These are phyloP conservation scores for Apostichopus californicus DNA, from an alignment of 35 echinoderm and acorn worm genomes.

Conservation along the genomic window DNA sequence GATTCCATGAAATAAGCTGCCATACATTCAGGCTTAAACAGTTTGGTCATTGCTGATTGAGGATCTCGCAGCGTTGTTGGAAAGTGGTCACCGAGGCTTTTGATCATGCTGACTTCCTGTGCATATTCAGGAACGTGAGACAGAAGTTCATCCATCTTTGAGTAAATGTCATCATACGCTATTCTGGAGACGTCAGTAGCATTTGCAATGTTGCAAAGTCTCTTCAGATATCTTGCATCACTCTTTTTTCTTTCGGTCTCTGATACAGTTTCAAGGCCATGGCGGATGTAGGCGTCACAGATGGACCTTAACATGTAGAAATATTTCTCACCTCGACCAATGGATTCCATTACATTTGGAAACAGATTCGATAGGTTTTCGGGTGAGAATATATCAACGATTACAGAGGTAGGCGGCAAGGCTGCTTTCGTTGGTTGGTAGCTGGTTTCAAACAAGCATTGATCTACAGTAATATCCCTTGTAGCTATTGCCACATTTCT, in stretches of 20 bases:
- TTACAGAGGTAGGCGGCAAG: slow-evolving; percentile 54
- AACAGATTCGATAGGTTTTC: slow-evolving; percentile 53
- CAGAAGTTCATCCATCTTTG: slow-evolving; percentile 63
- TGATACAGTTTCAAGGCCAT: slow-evolving; percentile 77
- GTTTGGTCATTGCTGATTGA: slow-evolving; percentile 65
- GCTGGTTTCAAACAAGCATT: slow-evolving; percentile 71
- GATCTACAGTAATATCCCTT: slow-evolving; percentile 48
- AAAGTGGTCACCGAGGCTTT: slow-evolving; percentile 82
- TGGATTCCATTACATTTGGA: slow-evolving; percentile 64
- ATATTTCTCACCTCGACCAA: slow-evolving; percentile 65
- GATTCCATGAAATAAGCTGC: slow-evolving; percentile 89
- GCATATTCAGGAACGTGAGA: slow-evolving; percentile 69
- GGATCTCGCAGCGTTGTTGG: slow-evolving; percentile 84
- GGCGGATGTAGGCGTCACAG: slow-evolving; percentile 79
- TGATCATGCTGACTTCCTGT: slow-evolving; percentile 74
- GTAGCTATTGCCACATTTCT: slow-evolving; percentile 34
- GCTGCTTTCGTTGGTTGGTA: slow-evolving; percentile 63
- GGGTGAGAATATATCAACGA: slow-evolving; percentile 73
- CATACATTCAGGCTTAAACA: slow-evolving; percentile 84
- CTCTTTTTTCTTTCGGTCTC: slow-evolving; percentile 49
- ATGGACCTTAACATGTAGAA: slow-evolving; percentile 64
- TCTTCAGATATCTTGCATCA: slow-evolving; percentile 39
- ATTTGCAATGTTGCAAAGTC: slow-evolving; percentile 12
- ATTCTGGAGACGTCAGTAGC: slow-evolving; percentile 48
- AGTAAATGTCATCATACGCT: slow-evolving; percentile 70